Evolutionary conservation across 2,888 invertebrate species (phyloP), one percentile per base, ranked within the genome.

Genomic region (Schizotus pectinicornis): DNA sequence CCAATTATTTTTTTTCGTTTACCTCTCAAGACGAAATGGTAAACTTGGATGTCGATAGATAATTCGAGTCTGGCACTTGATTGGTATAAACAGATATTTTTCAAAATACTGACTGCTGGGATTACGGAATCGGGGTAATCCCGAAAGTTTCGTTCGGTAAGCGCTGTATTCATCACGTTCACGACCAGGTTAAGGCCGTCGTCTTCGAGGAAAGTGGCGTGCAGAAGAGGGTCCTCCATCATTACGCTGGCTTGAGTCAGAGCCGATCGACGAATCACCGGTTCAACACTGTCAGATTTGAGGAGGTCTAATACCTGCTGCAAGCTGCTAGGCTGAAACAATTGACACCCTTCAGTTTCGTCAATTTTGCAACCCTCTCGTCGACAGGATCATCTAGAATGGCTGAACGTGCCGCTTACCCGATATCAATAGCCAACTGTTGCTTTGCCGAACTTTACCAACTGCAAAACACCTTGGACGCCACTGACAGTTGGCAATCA

Each of bases 171-270:
- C 68, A 85, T 81, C 46, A 82, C 77, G 43, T 83, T 77, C 14
- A 81, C 67, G 33, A 85, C 68, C 39, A 85, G 70, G 47, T 80
- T 77, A 7, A 88, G 60, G 0, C 89, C 89, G 56, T 83, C 81
- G 43, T 81, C 79, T 45, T 84, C 81, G 9, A 88, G 56, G 69
- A 89, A 89, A 0, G 81, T 73, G 30, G 84, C 83, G 65, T 89
- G 89, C 33, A 86, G 69, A 12, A 85, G 82, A 36, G 79, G 80
- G 67, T 88, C 88, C 7, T 88, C 83, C 72, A 88, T 74, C 83
- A 89, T 84, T 0, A 88, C 87, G 14, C 86, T 84, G 12, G 88
- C 77, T 77, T 90, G 89, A 56, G 87, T 86, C 53, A 89, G 76
- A 32, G 88, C 87, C 43, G 88, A 88, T 65, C 88, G 83, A 5